These are phyloP conservation scores for Octopus bimaculoides DNA, from an alignment of 1,140 invertebrate species.

Conservation along the genomic window DNA sequence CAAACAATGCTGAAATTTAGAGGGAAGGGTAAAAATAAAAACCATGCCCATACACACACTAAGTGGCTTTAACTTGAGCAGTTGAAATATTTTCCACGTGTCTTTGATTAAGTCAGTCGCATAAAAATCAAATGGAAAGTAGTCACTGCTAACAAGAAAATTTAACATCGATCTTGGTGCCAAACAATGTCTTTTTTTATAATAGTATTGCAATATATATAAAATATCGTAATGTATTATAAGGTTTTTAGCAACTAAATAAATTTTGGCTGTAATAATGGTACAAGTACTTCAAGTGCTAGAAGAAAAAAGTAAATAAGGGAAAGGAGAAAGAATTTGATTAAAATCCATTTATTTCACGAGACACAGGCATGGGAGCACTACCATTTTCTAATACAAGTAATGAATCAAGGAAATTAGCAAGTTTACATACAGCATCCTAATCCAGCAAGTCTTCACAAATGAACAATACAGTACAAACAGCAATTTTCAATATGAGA, in stretches of 20 bases:
- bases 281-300: neutral
- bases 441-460: conserved; percentile 1
- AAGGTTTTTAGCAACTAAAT: neutral
- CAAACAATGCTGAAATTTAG: no score
- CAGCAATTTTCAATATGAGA: neutral
- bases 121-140: neutral
- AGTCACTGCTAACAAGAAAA: neutral
- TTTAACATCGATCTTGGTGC: neutral
- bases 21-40: no score
- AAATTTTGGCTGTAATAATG: neutral
- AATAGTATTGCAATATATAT: neutral
- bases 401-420: conserved; percentile 1
- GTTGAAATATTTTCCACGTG: no score
- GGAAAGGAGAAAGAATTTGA: neutral
- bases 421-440: conserved; percentile 4
- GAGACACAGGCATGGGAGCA: neutral
- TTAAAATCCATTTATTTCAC: conserved; percentile 8
- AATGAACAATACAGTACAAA: conserved; percentile 6
- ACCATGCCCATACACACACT: no score
- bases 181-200: neutral
- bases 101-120: no score
- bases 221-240: neutral
- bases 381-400: conserved; percentile 5
- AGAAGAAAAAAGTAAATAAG: neutral
- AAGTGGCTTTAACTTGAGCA: no score